These are phyloP conservation scores for Psix sp. DNA, from an alignment of 1,140 invertebrate genomes.

Conservation along the genomic window DNA sequence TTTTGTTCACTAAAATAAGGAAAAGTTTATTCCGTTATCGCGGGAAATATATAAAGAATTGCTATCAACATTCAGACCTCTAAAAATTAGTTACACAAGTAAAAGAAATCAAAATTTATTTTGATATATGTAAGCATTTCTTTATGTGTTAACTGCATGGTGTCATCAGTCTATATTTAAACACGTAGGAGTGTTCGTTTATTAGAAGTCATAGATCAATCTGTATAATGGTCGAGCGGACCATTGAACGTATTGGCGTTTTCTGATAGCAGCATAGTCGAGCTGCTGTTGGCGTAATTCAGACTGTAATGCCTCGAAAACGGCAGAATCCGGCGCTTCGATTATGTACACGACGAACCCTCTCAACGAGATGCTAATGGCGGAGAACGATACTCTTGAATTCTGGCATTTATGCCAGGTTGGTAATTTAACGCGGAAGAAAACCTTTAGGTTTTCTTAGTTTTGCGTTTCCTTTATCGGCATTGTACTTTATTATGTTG, in stretches of 20 bases:
- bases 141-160: neutral
- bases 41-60: too few relatives aligned
- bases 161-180: constrained; percentile 16
- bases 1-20: too few relatives aligned
- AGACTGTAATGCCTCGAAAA: constrained; percentile 66
- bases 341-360: constrained; percentile 62
- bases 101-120: too few relatives aligned
- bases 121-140: too few relatives aligned
- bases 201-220: constrained; percentile 66
- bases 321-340: constrained; percentile 62
- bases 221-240: constrained; percentile 65
- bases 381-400: constrained; percentile 63
- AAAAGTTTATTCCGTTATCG: too few relatives aligned
- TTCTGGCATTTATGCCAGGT: constrained; percentile 58
- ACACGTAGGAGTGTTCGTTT: constrained; percentile 11
- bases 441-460: constrained; percentile 49
- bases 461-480: constrained; percentile 56
- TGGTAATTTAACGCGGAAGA: constrained; percentile 57
- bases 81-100: too few relatives aligned
- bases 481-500: constrained; percentile 48
- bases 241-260: constrained; percentile 69
- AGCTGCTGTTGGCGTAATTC: constrained; percentile 66
- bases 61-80: too few relatives aligned
- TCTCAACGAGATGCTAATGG: constrained; percentile 68
- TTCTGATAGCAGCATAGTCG: constrained; percentile 63